phyloP scores from a whole-genome alignment of 1,140 invertebrate genomes.

The Physella acuta region DNA sequence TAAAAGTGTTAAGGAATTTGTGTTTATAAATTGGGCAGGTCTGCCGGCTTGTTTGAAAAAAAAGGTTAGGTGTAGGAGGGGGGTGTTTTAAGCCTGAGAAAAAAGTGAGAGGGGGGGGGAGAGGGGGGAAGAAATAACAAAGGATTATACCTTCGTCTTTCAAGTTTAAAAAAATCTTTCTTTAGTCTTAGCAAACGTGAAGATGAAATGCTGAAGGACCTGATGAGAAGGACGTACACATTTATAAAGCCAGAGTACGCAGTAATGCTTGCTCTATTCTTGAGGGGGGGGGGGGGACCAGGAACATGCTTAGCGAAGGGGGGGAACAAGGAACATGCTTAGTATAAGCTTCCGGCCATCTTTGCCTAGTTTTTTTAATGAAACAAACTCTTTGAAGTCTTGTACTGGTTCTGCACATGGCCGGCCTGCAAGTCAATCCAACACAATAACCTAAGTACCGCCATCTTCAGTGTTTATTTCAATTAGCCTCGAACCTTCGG shows the following conservation, averaged over 20 bases:
- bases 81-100: neutral
- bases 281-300: too few relatives aligned
- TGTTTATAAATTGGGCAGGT: conserved; percentile 10
- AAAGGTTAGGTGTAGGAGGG: neutral
- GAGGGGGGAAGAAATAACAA: neutral
- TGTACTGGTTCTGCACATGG: conserved; percentile 8
- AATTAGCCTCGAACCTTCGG: neutral
- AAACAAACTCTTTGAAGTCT: conserved; percentile 10
- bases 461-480: conserved; percentile 13
- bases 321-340: neutral
- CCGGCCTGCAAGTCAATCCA: conserved; percentile 11
- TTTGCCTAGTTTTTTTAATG: neutral
- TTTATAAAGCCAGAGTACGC: too few relatives aligned
- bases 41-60: too few relatives aligned
- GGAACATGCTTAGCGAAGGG: too few relatives aligned
- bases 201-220: too few relatives aligned
- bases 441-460: conserved; percentile 23
- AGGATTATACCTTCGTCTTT: too few relatives aligned
- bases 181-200: too few relatives aligned
- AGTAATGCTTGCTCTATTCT: too few relatives aligned
- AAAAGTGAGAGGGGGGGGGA: too few relatives aligned
- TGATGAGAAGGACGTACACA: too few relatives aligned
- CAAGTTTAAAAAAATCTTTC: too few relatives aligned
- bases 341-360: neutral
- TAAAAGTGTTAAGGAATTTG: conserved; percentile 15